A percentile compares a stretch with the other conserved stretches of the same genome.
These are phyloP conservation scores for Epistrophella euchroma DNA, from an alignment of 2,888 invertebrate species.

Conservation along the genomic window DNA sequence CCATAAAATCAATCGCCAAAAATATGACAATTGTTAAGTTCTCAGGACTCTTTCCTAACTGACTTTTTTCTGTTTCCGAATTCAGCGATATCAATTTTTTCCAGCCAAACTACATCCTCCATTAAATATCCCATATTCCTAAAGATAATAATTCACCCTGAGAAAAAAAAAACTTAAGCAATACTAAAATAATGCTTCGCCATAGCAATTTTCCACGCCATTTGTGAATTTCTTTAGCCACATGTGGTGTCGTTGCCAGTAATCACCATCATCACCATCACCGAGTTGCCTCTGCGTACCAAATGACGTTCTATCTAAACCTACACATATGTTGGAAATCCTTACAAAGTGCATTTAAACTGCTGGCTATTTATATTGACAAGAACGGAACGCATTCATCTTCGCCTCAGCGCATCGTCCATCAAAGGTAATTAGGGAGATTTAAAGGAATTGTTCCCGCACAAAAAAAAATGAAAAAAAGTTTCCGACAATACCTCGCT, in stretches of 20 bases:
- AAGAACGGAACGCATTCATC: conserved; percentile 68
- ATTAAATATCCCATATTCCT: too few relatives aligned
- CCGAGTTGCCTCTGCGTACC: conserved; percentile 8
- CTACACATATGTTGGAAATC: conserved; percentile 24
- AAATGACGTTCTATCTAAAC: background rate
- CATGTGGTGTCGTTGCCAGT: conserved; percentile 59
- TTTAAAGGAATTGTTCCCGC: conserved; percentile 56
- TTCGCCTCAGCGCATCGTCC: conserved; percentile 67
- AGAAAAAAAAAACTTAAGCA: too few relatives aligned
- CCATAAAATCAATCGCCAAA: too few relatives aligned
- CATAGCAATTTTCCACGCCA: conserved; percentile 70
- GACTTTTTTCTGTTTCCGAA: too few relatives aligned
- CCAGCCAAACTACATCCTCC: too few relatives aligned
- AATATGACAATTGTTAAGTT: too few relatives aligned
- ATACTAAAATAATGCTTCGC: conserved; percentile 10
- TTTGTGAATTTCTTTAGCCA: conserved; percentile 63
- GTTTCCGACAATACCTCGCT: conserved; percentile 23
- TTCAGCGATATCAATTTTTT: too few relatives aligned
- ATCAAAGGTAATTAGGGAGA: conserved; percentile 70
- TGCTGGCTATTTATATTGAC: conserved; percentile 34
- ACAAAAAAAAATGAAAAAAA: conserved; percentile 13
- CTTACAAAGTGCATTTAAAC: conserved; percentile 42
- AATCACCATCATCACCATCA: conserved; percentile 51
- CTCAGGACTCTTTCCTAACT: too few relatives aligned
- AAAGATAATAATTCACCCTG: too few relatives aligned